Base-by-base conservation (phyloP, 1,140 invertebrate species). In the Centruroides sculpturatus region DNA sequence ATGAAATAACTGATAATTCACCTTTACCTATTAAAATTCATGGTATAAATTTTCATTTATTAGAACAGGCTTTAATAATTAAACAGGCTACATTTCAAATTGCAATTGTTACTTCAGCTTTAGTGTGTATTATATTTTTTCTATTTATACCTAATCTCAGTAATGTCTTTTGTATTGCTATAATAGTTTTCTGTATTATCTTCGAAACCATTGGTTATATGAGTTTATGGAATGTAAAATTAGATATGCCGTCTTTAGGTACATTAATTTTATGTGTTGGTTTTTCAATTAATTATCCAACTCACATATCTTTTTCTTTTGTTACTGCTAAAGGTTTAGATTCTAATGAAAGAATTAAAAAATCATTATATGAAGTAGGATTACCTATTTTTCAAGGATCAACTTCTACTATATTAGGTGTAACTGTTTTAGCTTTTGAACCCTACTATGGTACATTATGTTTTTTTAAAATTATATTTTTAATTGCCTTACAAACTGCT, bases 261-360 rank as follows among this genome's bases (percentile, higher is more conserved):
- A 96, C 97, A 69, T 78, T 98, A 3, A 96, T 98, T 56, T 96
- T 98, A 91, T 95, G 92, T 69, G 94, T 97, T 50, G 94, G 94
- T 52, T 97, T 97, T 75, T 94, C 90, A 5, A 91, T 98, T 0
- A 93, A 98, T 70, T 98, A 95, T 71, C 92, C 91, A 0, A 93
- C 92, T 5, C 93, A 98, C 69, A 96, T 97, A 53, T 94, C 91
- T 66, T 95, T 97, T 70, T 90, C 90, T 0, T 53, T 53, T 53
- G 8, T 53, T 0, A 34, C 51, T 6, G 35, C 23, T 6, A 53
- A 53, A 53, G 35, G 8, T 34, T 23, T 34, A 53, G 23, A 23
- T 53, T 34, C 35, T 0, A 53, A 71, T n/a, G 51, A 53, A 53
- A 53, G 51, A 53, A 53, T 53, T 23, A 23, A 36, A 34, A 36